Conservation (phyloP, 2,113 vertebrate species). For the Rhabdomys dilectus region DNA sequence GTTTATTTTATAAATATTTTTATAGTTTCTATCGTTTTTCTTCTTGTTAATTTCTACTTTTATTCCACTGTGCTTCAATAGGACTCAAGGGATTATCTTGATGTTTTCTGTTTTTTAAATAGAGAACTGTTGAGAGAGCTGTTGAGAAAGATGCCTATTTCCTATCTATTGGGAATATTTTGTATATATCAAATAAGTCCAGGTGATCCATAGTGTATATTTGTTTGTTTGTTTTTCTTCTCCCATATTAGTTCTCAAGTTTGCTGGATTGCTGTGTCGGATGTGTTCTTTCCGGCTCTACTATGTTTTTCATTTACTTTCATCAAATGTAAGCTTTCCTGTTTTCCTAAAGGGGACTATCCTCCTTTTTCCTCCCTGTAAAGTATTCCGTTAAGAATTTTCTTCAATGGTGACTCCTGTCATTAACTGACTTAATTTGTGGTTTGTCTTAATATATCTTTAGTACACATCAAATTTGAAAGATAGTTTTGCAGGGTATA, state of each 20-base stretch:
- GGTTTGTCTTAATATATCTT: background rate
- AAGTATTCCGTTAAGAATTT: background rate
- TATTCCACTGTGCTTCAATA: background rate
- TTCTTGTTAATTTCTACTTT: background rate
- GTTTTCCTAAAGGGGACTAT: background rate
- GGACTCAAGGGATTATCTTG: background rate
- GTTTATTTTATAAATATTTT: background rate
- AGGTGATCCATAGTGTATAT: background rate
- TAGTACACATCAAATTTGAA: background rate
- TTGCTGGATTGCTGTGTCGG: background rate
- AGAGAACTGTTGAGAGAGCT: background rate
- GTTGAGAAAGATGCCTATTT: background rate
- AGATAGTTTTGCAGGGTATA: background rate
- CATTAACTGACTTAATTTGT: background rate
- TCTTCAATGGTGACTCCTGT: background rate
- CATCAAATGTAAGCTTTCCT: background rate
- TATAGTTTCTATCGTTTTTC: background rate
- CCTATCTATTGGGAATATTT: background rate
- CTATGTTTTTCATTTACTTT: background rate
- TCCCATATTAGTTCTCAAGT: background rate
- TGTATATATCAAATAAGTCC: background rate
- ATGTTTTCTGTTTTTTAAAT: background rate
- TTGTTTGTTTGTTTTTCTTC: background rate
- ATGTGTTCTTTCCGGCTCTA: background rate
- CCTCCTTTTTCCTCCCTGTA: background rate